Base-by-base conservation (phyloP, 2,888 invertebrate species). In the Hypsopygia costalis region DNA sequence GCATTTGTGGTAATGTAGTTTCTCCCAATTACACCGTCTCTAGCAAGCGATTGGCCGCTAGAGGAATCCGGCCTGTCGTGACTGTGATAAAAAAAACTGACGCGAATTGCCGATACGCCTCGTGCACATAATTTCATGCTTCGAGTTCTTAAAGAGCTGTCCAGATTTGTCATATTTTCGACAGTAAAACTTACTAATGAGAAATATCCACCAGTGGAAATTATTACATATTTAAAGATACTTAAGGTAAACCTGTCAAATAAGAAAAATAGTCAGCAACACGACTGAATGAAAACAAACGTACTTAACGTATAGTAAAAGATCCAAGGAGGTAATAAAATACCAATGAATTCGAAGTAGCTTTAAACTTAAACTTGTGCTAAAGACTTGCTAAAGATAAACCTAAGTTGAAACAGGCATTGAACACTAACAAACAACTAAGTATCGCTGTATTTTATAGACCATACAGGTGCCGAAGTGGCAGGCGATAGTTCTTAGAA, bases 81-180 rank as follows among this genome's bases (percentile, higher is more conserved):
- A 87, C 86, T 81, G 74, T 78, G 81, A 81, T 81, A 77, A 86
- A 85, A 72, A 79, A 87, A 88, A 78, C 83, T 85, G 83, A 83
- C 85, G 86, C 86, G 81, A 88, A 87, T 88, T 81, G 82, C 73
- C 82, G 88, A 86, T 86, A 86, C 86, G 87, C 80, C 81, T 83
- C 82, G 82, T 78, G 86, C 81, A 83, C 88, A 85, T 85, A 86
- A 87, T 87, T 88, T 86, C 85, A 87, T 85, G 87, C 79, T 70
- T 73, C 68, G 73, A 58, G 74, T 78, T 81, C 71, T 69, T 59
- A 62, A 65, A 73, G 83, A 85, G 79, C 70, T 70, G 69, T 75
- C 77, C 71, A 79, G 80, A 85, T 83, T 85, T 79, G 81, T 83
- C 85, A 86, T 83, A 86, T 69, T 76, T 72, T 57, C 68, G 68